Conservation (phyloP, 1,140 invertebrate genomes). For the Rhagoletis zephyria region DNA sequence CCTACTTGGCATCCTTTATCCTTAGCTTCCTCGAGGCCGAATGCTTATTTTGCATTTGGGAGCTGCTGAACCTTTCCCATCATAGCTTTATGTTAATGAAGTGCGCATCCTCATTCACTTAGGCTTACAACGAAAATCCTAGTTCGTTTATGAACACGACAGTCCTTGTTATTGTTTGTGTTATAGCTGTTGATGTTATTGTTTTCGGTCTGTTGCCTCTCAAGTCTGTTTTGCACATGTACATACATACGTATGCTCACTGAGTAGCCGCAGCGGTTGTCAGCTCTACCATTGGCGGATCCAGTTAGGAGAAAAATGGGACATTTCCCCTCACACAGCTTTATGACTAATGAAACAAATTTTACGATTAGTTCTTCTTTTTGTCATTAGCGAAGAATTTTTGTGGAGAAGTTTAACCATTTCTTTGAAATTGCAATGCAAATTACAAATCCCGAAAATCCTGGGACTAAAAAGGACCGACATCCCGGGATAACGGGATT, state of each 20-base stretch:
- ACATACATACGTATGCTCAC: not conserved
- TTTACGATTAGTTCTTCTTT: too few species aligned
- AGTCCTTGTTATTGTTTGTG: not conserved
- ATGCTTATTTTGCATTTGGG: not conserved
- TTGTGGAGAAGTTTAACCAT: too few species aligned
- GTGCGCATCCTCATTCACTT: not conserved
- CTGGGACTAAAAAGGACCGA: too few species aligned
- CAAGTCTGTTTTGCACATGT: not conserved
- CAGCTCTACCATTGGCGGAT: too few species aligned
- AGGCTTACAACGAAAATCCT: not conserved
- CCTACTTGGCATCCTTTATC: not conserved
- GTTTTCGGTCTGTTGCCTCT: slow-evolving; percentile 14
- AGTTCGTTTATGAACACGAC: not conserved
- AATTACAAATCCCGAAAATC: too few species aligned
- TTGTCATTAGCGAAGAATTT: too few species aligned
- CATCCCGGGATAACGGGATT: too few species aligned
- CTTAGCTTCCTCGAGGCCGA: not conserved
- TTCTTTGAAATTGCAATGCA: too few species aligned
- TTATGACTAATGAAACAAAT: too few species aligned
- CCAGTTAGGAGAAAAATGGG: too few species aligned
- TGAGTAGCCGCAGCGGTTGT: too few species aligned
- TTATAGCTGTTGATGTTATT: slow-evolving; percentile 11
- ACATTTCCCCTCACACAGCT: too few species aligned
- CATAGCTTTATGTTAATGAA: slow-evolving; percentile 25
- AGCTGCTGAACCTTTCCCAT: not conserved